Base-by-base conservation (phyloP, 2,797 vertebrate species). In the Rhabdophis nuchalis region DNA sequence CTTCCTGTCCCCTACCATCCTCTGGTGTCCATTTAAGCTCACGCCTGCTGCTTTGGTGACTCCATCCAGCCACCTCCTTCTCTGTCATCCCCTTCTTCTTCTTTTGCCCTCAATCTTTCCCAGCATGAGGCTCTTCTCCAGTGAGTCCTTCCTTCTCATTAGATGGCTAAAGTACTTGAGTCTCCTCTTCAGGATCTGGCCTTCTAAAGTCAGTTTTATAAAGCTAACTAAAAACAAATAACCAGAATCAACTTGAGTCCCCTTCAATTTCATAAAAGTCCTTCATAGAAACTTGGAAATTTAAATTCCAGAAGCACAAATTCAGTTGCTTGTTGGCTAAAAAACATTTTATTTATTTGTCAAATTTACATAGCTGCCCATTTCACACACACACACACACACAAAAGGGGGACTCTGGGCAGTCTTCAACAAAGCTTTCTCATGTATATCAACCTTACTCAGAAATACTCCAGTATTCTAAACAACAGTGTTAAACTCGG, bases 271-370 rank as follows among this genome's bases (percentile, higher is more conserved):
- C 72, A 82, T 46, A 82, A 82, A 46, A 25, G 72, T 25, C 36
- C 72, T 41, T 82, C n/a, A 90, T 0, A 0, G 7, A 41, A 93
- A 86, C 10, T 46, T 90, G 32, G 29, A 92, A 85, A 50, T 64
- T 32, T 89, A 57, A 20, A 54, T 54, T 29, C 7, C 36, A 91
- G 9, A 20, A 60, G 20, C 56, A 85, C 32, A 54, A 88, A 91
- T 91, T n/a, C 89, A 85, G 86, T 91, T 86, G 90, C 14, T 92
- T 85, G 91, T 50, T 94, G 7, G 68, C 32, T 89, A 68, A 77
- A 77, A 77, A 41, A 68, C 1, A 6, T 16, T 68, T 68, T 68
- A 68, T 27, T 60, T 60, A 27, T 32, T 68, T 32, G 14, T 68
- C 64, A 68, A 68, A 68, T 68, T 32, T 68, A 68, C 64, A 32